Conservation (phyloP, 2,113 vertebrate genomes). For the Phyllostomus hastatus region DNA sequence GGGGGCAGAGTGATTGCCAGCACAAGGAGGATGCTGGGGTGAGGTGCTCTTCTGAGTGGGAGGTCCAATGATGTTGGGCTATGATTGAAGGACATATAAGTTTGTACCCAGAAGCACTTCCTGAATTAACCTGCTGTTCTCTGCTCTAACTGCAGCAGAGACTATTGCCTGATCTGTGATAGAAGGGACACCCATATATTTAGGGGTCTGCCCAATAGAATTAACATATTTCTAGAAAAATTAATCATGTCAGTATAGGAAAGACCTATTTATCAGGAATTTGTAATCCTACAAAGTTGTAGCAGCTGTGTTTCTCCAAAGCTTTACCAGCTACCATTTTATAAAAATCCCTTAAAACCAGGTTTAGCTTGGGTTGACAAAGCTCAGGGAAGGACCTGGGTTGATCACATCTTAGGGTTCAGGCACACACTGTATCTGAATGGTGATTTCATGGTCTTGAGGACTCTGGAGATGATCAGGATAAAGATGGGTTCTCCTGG, state of each 20-base stretch:
- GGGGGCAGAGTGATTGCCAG: conserved; percentile 56
- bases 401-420: neutral
- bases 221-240: neutral
- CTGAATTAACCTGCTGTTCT: too few species aligned
- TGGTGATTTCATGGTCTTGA: neutral
- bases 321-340: neutral
- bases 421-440: neutral
- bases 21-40: conserved; percentile 78
- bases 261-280: fast-evolving
- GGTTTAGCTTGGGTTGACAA: neutral
- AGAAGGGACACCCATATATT: too few species aligned
- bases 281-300: neutral
- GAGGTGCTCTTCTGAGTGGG: conserved; percentile 69
- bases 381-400: neutral
- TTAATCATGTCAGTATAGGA: neutral
- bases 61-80: too few species aligned
- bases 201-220: too few species aligned
- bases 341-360: neutral
- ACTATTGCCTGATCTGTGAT: too few species aligned
- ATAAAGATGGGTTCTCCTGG: neutral
- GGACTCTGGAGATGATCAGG: neutral
- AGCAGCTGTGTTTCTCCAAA: too few species aligned
- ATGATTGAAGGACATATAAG: too few species aligned
- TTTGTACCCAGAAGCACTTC: too few species aligned
- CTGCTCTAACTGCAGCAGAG: too few species aligned